Evolutionary conservation across 2,888 invertebrate genomes (phyloP).

Genomic region (Leucoma salicis): DNA sequence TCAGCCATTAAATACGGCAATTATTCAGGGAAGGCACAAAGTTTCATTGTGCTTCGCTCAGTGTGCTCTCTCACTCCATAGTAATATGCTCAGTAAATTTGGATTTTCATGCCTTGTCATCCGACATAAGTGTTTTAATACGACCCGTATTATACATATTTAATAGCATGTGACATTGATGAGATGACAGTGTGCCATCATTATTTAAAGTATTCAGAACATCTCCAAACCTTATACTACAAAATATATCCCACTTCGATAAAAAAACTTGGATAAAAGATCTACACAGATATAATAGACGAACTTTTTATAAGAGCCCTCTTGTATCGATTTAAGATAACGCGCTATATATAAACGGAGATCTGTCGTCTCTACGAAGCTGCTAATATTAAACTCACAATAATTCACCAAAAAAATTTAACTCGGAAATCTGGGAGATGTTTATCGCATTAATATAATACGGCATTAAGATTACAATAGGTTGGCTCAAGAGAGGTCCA

Average conservation of each 20-base stretch:
- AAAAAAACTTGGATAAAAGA: slow-evolving; percentile 17
- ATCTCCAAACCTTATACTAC: slow-evolving; percentile 17
- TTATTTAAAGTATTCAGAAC: slow-evolving; percentile 31
- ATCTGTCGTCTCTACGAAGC: slow-evolving; percentile 50
- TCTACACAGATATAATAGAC: slow-evolving; percentile 34
- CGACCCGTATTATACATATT: slow-evolving; percentile 53
- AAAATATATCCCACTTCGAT: slow-evolving; percentile 20
- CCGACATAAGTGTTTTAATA: slow-evolving; percentile 64
- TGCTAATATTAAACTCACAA: slow-evolving; percentile 68
- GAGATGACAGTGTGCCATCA: slow-evolving; percentile 34
- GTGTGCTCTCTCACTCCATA: slow-evolving; percentile 44
- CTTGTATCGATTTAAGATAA: slow-evolving; percentile 63
- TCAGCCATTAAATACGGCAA: slow-evolving; percentile 70
- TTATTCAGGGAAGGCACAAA: slow-evolving; percentile 69
- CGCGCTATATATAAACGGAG: slow-evolving; percentile 60
- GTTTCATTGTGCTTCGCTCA: slow-evolving; percentile 63
- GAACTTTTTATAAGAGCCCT: slow-evolving; percentile 46
- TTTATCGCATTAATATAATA: slow-evolving; percentile 82
- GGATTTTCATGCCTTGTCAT: slow-evolving; percentile 76
- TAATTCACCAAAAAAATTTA: slow-evolving; percentile 63
- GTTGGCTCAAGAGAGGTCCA: slow-evolving; percentile 77
- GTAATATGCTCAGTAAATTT: slow-evolving; percentile 65
- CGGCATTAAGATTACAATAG: slow-evolving; percentile 80
- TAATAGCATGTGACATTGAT: slow-evolving; percentile 52
- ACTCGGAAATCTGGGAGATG: slow-evolving; percentile 67